Evolutionary conservation across 2,888 invertebrate species (phyloP), one percentile per base, ranked within the genome.

Genomic region (Argyresthia goedartella): DNA sequence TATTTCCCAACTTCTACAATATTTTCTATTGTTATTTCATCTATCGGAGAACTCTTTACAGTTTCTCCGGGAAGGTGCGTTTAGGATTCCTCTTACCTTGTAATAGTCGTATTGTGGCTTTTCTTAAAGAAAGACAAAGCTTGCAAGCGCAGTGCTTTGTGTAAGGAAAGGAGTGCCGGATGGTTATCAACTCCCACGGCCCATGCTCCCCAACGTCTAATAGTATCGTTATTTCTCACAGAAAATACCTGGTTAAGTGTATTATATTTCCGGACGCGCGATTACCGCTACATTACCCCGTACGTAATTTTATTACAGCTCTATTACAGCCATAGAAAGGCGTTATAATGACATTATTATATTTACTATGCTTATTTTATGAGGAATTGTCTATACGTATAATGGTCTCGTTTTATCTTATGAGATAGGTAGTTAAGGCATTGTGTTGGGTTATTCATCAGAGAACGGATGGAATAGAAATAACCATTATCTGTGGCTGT

Each of bases 171-270:
- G 33, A 46, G 46, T 35, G 36, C 13, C 36, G 59, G 63, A 60
- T 61, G 55, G 55, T 59, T 66, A 65, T 64, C 65, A 52, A 50
- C 61, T 64, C 67, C 66, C 67, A 65, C 59, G 53, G 14, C 15
- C 11, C 8, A 9, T 13, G 44, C 13, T 44, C 2, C 14, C 2
- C 44, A n/a, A 16, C 46, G 16, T 46, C 46, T 33, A 46, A 46
- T 46, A 52, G 52, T 47, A 36, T 50, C 48, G 34, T 53, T 49
- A 50, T 41, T 39, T 16, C 46, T 39, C 25, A 25, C 2, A 25
- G 25, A 25, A 25, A 4, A 25, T 6, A 25, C 25, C 41, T 41
- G 8, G 4, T 8, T 8, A 11, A 8, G 4, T 41, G 11, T 41
- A 41, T 41, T 41, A 41, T 41, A 13, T 13, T 13, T 11, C 13